Evolutionary conservation across 2,113 vertebrate species (phyloP), one percentile per base, ranked within the genome.

Genomic region (Brachypteracias leptosomus): DNA sequence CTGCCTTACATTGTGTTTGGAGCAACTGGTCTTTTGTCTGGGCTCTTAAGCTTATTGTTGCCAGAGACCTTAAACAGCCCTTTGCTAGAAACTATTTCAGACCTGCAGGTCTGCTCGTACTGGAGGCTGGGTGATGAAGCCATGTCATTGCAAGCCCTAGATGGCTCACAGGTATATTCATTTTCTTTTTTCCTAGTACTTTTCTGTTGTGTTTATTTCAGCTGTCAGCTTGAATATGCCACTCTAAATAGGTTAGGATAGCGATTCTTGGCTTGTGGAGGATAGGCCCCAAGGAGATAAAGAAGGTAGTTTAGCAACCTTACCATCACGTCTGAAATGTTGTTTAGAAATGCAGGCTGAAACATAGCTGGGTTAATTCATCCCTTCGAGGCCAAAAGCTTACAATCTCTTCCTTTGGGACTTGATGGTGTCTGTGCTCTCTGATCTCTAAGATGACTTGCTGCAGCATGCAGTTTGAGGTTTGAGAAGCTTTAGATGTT

Each of bases 1-100:
- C 93, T 98, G 78, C 98, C 98, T 26, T 98, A 98, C 72, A 82
- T 98, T 33, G 97, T 98, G 26, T 98, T 98, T 68, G 98, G 98
- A 89, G 93, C 95, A 10, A 95, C 98, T 5, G 97, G 98, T 82
- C 80, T 98, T 71, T 77, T 97, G 29, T 97, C 98, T 4, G 98
- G 98, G 14, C 73, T 98, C 63, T 95, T 98, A 86, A 98, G 97
- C 83, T 96, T 98, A 15, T 85, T 98, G 26, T 84, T 98, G 80
- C 98, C 98, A 17, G 98, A 98, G 91, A 98, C 98, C 28, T 97
- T 98, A 70, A 97, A 98, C 77, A 97, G 96, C 52, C 98, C 98
- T 6, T 80, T 98, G 93, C 96, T 98, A 20, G 98, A 98, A 96
- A 98, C 98, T 1, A 96, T 98, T 72, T 95, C 98, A 38, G 98